Conservation (phyloP, 1,140 invertebrate genomes). For the Drosophila yakuba region DNA sequence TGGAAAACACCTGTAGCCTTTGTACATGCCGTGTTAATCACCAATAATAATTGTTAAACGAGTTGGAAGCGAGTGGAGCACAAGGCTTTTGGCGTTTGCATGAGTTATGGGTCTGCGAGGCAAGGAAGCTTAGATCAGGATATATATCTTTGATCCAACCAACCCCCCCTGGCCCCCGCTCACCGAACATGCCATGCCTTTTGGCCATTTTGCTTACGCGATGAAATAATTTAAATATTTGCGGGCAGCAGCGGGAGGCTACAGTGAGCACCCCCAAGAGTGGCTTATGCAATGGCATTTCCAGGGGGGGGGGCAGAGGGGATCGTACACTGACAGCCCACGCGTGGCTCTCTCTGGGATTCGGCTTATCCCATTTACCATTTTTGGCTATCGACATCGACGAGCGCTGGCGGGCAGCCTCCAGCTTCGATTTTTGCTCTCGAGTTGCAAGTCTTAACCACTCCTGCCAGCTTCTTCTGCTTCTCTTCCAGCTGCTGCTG, state of each 20-base stretch:
- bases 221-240: conserved; percentile 84
- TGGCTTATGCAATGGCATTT: conserved; percentile 62
- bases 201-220: conserved; percentile 79
- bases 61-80: conserved; percentile 62
- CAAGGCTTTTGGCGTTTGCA: conserved; percentile 61
- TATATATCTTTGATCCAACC: conserved; percentile 12
- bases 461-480: conserved; percentile 58
- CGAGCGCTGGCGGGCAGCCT: conserved; percentile 26
- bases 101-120: conserved; percentile 62
- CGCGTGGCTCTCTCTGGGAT: conserved; percentile 67
- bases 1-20: conserved; percentile 34
- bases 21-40: conserved; percentile 82
- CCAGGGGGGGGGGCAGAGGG: conserved; percentile 3
- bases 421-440: conserved; percentile 50
- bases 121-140: conserved; percentile 44
- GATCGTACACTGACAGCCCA: conserved; percentile 68
- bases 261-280: conserved; percentile 68
- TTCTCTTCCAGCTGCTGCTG: conserved; percentile 56
- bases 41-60: conserved; percentile 84
- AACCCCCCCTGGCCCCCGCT: neutral
- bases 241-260: conserved; percentile 58
- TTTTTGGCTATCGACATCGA: conserved; percentile 81
- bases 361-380: conserved; percentile 80
- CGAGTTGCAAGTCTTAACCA: conserved; percentile 52
- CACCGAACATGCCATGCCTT: conserved; percentile 43